Evolutionary conservation across 2,113 vertebrate genomes (phyloP).

Genomic region (Tretioscincus oriximinensis): DNA sequence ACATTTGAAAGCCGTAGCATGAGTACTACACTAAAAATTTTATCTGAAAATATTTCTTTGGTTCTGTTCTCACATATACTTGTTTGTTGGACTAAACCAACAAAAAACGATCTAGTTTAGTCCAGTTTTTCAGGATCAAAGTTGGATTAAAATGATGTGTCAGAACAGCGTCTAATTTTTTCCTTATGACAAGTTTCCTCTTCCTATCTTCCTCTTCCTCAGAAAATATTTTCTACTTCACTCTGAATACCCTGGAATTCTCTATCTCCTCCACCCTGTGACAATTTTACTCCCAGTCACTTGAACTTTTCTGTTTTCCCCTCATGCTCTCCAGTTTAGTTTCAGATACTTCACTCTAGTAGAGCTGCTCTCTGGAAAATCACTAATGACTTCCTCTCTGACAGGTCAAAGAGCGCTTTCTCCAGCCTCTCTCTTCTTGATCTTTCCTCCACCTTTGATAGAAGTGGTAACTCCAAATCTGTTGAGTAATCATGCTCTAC

Average conservation of each 20-base stretch:
- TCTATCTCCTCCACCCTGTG: conserved; percentile 51
- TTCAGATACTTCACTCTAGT: conserved; percentile 64
- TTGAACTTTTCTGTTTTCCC: conserved; percentile 53
- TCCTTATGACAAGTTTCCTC: conserved; percentile 30
- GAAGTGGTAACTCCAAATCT: conserved; percentile 34
- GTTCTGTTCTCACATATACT: not conserved
- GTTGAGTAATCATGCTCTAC: conserved; percentile 13
- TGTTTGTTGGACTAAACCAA: too few relatives aligned
- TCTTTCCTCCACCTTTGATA: conserved; percentile 58
- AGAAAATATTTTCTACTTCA: not conserved
- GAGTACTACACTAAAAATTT: too few relatives aligned
- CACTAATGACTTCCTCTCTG: conserved; percentile 65
- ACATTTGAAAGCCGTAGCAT: not conserved
- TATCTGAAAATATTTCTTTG: not conserved
- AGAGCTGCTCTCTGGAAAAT: conserved; percentile 63
- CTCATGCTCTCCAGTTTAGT: conserved; percentile 61
- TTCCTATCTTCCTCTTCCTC: conserved; percentile 7
- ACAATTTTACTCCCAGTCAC: conserved; percentile 62
- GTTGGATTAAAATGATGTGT: too few relatives aligned
- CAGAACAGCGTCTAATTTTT: too few relatives aligned
- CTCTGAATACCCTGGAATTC: conserved; percentile 49
- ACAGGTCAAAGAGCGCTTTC: conserved; percentile 53
- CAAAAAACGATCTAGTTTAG: too few relatives aligned
- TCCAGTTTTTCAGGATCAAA: too few relatives aligned
- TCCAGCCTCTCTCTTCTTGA: conserved; percentile 55